Evolutionary conservation across 2,888 invertebrate species (phyloP).

Genomic region (Furcula furcula): DNA sequence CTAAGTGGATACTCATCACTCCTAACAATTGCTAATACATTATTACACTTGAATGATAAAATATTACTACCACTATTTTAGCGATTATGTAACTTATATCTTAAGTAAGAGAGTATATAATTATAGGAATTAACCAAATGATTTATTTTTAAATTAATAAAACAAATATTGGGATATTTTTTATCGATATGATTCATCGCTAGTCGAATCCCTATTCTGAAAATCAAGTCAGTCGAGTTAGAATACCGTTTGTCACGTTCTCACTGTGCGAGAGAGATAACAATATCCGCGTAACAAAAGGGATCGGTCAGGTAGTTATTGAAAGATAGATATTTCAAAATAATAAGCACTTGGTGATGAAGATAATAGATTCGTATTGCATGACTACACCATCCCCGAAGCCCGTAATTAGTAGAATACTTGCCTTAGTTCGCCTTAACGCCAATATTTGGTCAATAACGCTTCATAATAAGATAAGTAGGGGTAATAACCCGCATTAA

Average conservation of each 20-base stretch:
- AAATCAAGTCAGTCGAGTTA: slow-evolving; percentile 33
- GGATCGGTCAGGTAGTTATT: slow-evolving; percentile 42
- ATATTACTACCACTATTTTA: no score
- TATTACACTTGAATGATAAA: no score
- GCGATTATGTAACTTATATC: no score
- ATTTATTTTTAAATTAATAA: no score
- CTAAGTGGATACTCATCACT: no score
- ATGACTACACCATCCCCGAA: slow-evolving; percentile 2
- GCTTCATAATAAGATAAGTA: slow-evolving; percentile 14
- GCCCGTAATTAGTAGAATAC: slow-evolving; percentile 8
- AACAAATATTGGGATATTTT: no score
- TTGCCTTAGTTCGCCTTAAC: slow-evolving; percentile 5
- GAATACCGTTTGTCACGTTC: slow-evolving; percentile 34
- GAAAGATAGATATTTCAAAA: slow-evolving; percentile 15
- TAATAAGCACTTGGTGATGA: slow-evolving; percentile 15
- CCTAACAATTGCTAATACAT: no score
- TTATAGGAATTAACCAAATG: no score
- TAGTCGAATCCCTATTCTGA: slow-evolving; percentile 22
- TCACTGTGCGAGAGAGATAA: slow-evolving; percentile 29
- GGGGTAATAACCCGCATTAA: slow-evolving; percentile 14
- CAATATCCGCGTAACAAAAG: slow-evolving; percentile 42
- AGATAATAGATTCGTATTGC: slow-evolving; percentile 4
- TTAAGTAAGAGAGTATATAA: no score
- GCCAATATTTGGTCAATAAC: slow-evolving; percentile 19
- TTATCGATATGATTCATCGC: no score